Conservation (phyloP, 2,797 vertebrate genomes). For the Phataginus tricuspis region DNA sequence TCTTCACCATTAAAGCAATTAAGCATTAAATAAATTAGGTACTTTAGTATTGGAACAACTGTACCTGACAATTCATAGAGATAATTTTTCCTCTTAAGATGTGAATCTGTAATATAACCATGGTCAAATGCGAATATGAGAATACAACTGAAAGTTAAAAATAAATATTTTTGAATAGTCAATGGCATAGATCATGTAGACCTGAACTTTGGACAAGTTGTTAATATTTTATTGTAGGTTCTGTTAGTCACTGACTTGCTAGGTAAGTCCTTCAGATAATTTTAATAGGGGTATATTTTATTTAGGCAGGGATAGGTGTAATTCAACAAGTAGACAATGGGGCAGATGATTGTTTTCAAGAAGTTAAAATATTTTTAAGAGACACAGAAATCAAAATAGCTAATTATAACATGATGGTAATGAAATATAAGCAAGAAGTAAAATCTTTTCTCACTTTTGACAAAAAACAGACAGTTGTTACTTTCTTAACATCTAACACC, state of each 20-base stretch:
- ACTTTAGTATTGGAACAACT: neutral
- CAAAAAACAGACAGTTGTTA: neutral
- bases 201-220: neutral
- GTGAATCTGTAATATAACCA: neutral
- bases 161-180: neutral
- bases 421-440: neutral
- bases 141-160: neutral
- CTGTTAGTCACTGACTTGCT: neutral
- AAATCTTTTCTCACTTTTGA: neutral
- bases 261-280: neutral
- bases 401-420: neutral
- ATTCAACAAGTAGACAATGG: neutral
- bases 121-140: neutral
- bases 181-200: neutral
- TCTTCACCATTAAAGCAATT: neutral
- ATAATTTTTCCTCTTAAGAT: neutral
- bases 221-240: neutral
- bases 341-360: neutral
- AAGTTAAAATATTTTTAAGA: neutral
- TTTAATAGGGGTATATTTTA: neutral
- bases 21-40: slow-evolving; percentile 16
- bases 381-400: neutral
- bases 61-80: neutral
- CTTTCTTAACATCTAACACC: neutral
- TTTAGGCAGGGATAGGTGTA: neutral